Evolutionary conservation across 2,888 invertebrate species (phyloP), one percentile per base, ranked within the genome.

Genomic region (Cosmia pyralina): DNA sequence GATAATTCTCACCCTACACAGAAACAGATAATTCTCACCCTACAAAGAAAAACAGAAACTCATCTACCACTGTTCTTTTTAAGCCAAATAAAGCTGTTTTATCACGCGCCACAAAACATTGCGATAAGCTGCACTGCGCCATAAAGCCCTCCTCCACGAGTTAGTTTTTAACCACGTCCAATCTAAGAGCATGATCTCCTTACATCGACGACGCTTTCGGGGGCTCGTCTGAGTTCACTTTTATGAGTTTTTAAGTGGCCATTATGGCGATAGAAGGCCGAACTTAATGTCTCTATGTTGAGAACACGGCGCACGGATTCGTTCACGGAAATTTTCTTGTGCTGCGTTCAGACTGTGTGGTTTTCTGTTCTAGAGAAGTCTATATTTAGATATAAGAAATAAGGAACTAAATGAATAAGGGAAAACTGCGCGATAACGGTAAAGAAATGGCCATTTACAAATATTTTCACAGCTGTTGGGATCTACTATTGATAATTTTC

Each of bases 191-290:
- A 84, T 88, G 88, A 90, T 90, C 90, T 87, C 77, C 69, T 75
- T 84, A 88, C 89, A 88, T 89, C 89, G 86, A 85, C 89, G 86
- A 84, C 84, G 87, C 81, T 83, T 84, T 76, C 85, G 85, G 86
- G 88, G 87, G 89, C 84, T 88, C 87, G 89, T 91, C 89, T 81
- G 89, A 91, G 89, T 93, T 92, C 88, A 88, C 89, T 94, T 94
- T 95, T 95, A 94, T 92, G 94, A 92, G 90, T 93, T 94, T 95
- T 93, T 94, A 94, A 95, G 94, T 95, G 93, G 92, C 93, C 92
- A 94, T 94, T 94, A 94, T 90, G 86, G 87, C 88, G 85, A 89
- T 90, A 85, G 91, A 91, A 90, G 91, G 89, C 87, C 90, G 87
- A 90, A 92, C 87, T 91, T 94, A 93, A 94, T 93, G 94, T 92